Evolutionary conservation across 2,888 invertebrate genomes (phyloP), one percentile per base, ranked within the genome.

Genomic region (Synergus japonicus): DNA sequence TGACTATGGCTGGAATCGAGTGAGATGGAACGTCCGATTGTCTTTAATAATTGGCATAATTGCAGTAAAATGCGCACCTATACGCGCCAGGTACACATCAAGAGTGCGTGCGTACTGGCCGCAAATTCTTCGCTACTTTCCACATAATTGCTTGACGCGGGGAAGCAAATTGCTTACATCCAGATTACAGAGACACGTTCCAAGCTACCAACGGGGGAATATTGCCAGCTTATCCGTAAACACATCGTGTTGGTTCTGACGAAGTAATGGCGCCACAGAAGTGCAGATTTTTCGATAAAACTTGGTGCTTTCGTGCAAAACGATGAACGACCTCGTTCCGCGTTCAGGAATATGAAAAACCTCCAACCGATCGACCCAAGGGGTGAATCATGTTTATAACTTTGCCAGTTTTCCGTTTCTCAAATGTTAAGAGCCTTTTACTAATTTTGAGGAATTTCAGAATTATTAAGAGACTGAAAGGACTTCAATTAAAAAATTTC

Each of bases 111-210:
- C 73, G 76, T 80, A 73, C 82, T 73, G 65, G 78, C 84, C 83
- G 84, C 87, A 86, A 87, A 89, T 86, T 85, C 87, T 85, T 84
- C 76, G 80, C 81, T 81, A 84, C 84, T 88, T 86, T 85, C 81
- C 84, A 83, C 83, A 81, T 86, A 88, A 88, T 89, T 88, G 85
- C 84, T 83, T 77, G 60, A 76, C 41, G 69, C 41, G 76, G 69
- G 69, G 77, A 79, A 80, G 81, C 83, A 86, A 87, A 88, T 87
- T 86, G 85, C 81, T 79, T 76, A 78, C 81, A 80, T 81, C 77
- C 83, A 84, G 84, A 88, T 88, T 86, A 82, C 84, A 81, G 82
- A 84, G 83, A 85, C 83, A 84, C 76, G 82, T 85, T 83, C 81
- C 79, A 80, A 73, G 79, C 79, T 79, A 76, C 67, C 77, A 76